phyloP scores from a whole-genome alignment of 2,888 invertebrate species.

The Callyntrura guangdongensis region DNA sequence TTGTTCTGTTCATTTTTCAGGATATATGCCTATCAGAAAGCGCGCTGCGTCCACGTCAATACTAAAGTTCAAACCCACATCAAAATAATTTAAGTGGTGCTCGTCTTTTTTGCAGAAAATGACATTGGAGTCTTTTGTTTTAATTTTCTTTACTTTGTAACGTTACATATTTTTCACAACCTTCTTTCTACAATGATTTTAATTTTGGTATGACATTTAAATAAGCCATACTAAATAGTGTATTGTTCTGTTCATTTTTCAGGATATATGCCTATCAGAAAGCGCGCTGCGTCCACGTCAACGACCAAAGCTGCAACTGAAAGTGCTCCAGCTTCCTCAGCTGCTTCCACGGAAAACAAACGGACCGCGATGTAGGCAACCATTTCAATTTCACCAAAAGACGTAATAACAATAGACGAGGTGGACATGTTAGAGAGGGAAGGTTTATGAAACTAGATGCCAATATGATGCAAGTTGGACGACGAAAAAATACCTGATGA shows the following conservation, averaged over 20 bases:
- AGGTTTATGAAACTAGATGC: neutral
- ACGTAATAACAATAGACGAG: neutral
- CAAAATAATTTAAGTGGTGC: neutral
- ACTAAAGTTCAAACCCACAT: neutral
- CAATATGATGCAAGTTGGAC: neutral
- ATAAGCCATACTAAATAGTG: too few relatives aligned
- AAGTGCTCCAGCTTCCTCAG: slow-evolving; percentile 74
- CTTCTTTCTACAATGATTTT: neutral
- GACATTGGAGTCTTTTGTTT: neutral
- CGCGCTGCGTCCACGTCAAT: slow-evolving; percentile 63
- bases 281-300: slow-evolving; percentile 72
- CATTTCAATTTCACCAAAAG: neutral
- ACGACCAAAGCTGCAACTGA: slow-evolving; percentile 72
- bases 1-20: slow-evolving; percentile 59
- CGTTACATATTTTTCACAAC: neutral
- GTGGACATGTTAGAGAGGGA: neutral
- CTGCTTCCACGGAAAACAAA: slow-evolving; percentile 63
- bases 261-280: slow-evolving; percentile 70
- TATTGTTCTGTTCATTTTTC: slow-evolving; percentile 52
- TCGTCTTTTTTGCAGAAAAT: neutral
- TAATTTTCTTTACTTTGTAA: slow-evolving; percentile 15
- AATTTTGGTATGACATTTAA: neutral
- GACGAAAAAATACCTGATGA: slow-evolving; percentile 39
- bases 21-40: slow-evolving; percentile 66
- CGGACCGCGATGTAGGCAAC: slow-evolving; percentile 58